Percentiles rank a stretch among this genome's conserved stretches.
Conservation (phyloP, 1,140 invertebrate genomes). For the Atopsyche davidsoni region DNA sequence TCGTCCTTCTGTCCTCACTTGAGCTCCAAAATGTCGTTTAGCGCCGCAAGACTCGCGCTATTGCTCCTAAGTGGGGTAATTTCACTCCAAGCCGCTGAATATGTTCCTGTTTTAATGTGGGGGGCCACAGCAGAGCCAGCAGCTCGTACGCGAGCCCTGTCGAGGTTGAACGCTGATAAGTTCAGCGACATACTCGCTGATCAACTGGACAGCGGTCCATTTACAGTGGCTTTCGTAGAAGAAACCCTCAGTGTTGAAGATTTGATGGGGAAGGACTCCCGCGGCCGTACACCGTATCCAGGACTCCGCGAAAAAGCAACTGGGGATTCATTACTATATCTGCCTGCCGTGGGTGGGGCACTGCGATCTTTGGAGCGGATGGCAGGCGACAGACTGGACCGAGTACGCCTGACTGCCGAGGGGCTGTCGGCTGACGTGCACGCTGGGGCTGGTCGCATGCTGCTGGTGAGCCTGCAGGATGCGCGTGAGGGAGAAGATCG, state of each 20-base stretch:
- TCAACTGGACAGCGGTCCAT: conserved; percentile 33
- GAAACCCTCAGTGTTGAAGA: conserved; percentile 45
- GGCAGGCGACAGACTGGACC: conserved; percentile 35
- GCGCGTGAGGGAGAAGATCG: conserved; percentile 41
- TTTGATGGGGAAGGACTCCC: conserved; percentile 37
- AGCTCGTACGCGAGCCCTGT: conserved; percentile 35
- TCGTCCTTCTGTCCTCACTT: too few species aligned
- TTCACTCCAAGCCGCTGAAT: conserved; percentile 6
- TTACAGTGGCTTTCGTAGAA: conserved; percentile 41
- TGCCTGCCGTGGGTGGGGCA: conserved; percentile 36
- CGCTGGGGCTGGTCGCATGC: conserved; percentile 34
- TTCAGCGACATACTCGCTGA: conserved; percentile 34
- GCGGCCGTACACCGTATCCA: conserved; percentile 37
- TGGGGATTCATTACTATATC: conserved; percentile 33
- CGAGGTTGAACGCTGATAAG: conserved; percentile 29
- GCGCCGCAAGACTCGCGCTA: background rate
- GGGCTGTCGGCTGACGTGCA: conserved; percentile 38
- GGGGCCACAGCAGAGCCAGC: conserved; percentile 34
- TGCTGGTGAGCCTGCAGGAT: conserved; percentile 42
- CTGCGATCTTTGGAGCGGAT: conserved; percentile 34
- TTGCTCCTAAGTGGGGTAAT: too few species aligned
- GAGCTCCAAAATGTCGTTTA: too few species aligned
- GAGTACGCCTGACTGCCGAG: conserved; percentile 38
- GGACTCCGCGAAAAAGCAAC: conserved; percentile 36
- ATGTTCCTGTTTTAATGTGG: conserved; percentile 42